Base-by-base conservation (phyloP, 2,888 invertebrate species). In the Metacarcinus magister region DNA sequence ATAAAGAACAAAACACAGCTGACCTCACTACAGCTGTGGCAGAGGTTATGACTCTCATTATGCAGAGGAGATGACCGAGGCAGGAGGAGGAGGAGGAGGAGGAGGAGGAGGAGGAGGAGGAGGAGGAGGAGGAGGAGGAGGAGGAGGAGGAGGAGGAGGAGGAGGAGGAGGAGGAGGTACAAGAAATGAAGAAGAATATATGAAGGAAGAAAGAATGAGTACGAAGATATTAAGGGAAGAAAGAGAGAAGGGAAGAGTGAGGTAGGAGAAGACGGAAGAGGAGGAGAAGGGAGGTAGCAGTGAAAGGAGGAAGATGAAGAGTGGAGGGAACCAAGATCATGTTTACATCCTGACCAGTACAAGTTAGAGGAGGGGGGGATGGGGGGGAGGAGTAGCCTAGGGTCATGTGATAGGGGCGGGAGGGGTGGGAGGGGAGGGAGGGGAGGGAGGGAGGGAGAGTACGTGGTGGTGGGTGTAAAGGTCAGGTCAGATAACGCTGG, bases 11-110 rank as follows among this genome's bases (percentile, higher is more conserved):
- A 44, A 44, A 28, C 16, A 0, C 90, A 43, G 43, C 44, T 90
- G 90, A 44, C 90, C 43, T 90, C 90, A 28, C 43, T 43, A 44
- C 91, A 91, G 44, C 91, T 91, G 91, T 48, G 91, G 44, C 91
- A n/a, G 46, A 48, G 91, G 91, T 82, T 82, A 82, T 82, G 82
- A 82, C 82, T 32, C 82, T 32, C 82, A 82, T 82, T 82, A 82
- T 82, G 82, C 82, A 82, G 32, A 82, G 91, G 44, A 28, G 46
- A 16, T 19, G 23, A 32, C 16, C 28, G 19, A 28, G 3, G 32
- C 5, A 32, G 32, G 32, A 32, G 82, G 32, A 32, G 82, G 32
- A 32, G 82, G 32, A 10, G 91, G 44, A 32, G 44, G 44, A 32
- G 46, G 39, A 39, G 90, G 39, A 39, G 89, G 32, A 32, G 89